These are phyloP conservation scores for Apodemus agrarius DNA, from an alignment of 2,797 vertebrate genomes.

Conservation along the genomic window DNA sequence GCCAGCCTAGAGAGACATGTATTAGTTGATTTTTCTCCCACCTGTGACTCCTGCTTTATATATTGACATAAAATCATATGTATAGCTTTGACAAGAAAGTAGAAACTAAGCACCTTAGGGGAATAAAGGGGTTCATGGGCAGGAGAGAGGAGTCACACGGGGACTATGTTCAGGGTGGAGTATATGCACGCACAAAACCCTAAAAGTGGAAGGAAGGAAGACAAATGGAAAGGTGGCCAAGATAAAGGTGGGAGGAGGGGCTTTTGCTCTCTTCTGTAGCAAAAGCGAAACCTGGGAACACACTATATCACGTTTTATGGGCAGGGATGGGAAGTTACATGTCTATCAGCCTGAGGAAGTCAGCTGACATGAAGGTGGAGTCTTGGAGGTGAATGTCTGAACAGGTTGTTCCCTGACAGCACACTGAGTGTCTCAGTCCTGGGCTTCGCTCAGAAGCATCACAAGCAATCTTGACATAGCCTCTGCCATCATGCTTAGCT, in stretches of 20 bases:
- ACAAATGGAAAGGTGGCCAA: constrained; percentile 38
- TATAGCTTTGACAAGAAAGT: background rate
- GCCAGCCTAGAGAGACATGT: background rate
- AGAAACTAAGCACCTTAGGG: background rate
- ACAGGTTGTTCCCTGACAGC: constrained; percentile 54
- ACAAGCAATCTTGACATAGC: background rate
- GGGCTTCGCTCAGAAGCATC: background rate
- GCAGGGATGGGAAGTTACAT: constrained; percentile 51
- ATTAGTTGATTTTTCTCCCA: background rate
- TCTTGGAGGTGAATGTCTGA: constrained; percentile 64
- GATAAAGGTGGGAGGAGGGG: background rate
- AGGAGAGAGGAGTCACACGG: background rate
- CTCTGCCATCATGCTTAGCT: background rate
- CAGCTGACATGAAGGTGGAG: constrained; percentile 29
- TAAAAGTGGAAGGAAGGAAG: background rate
- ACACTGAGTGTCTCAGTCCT: background rate
- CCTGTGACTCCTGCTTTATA: background rate
- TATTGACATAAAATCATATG: background rate
- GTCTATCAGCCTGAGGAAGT: constrained; percentile 55
- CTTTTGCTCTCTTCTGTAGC: constrained; percentile 20
- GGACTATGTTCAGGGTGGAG: background rate
- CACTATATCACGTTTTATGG: constrained; percentile 45
- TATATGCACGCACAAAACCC: background rate
- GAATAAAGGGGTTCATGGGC: background rate
- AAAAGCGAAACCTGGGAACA: constrained; percentile 11